Conservation (phyloP, 2,797 vertebrate genomes). For the Picus viridis region DNA sequence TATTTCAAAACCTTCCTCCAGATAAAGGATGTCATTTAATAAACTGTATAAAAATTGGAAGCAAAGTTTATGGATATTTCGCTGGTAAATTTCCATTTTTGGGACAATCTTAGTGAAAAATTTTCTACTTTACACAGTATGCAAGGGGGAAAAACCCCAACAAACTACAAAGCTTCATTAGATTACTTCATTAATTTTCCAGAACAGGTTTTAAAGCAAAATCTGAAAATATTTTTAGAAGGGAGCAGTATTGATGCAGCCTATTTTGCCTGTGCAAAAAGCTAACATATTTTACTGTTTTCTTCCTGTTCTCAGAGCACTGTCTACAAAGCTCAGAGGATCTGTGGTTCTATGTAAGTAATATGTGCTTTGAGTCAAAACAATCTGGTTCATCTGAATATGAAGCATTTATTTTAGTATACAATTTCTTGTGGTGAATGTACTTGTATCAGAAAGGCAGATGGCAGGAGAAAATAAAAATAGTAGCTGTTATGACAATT, state of each 20-base stretch:
- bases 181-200: neutral
- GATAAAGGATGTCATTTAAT: neutral
- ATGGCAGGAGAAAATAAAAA: neutral
- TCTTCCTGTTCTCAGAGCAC: neutral
- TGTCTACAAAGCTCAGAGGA: neutral
- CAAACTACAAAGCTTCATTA: neutral
- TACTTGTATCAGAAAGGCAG: neutral
- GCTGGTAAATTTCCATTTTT: neutral
- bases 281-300: neutral
- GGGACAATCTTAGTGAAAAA: neutral
- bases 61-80: neutral
- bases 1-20: neutral
- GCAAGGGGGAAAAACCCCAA: neutral
- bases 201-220: neutral
- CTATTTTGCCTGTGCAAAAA: neutral
- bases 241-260: neutral
- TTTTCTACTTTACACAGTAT: neutral
- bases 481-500: neutral
- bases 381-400: neutral
- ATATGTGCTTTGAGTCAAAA: neutral
- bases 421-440: neutral
- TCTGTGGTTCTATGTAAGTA: neutral
- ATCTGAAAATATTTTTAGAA: neutral
- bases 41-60: neutral
- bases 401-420: neutral